phyloP scores from a whole-genome alignment of 2,888 invertebrate species.

The Miltochrista miniata region DNA sequence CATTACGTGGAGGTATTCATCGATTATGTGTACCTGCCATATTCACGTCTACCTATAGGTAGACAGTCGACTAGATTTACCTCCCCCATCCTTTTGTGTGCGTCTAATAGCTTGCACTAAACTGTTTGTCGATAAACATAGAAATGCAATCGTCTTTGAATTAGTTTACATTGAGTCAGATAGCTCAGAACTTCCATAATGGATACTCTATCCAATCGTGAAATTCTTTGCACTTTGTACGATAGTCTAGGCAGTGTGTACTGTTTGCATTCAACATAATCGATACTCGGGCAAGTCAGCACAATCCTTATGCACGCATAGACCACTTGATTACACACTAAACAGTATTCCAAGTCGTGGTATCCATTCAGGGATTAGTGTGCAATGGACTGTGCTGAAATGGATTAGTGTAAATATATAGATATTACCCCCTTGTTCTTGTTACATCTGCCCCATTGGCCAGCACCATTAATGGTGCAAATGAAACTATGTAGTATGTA shows the following conservation, averaged over 20 bases:
- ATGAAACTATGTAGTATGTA: no score
- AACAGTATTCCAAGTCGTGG: constrained; percentile 10
- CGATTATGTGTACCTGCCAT: no score
- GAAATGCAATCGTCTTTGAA: constrained; percentile 27
- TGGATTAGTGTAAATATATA: no score
- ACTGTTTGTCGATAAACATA: constrained; percentile 24
- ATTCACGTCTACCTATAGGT: background rate
- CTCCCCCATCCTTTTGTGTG: background rate
- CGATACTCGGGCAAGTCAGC: constrained; percentile 33
- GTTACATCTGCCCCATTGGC: no score
- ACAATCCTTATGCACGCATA: constrained; percentile 37
- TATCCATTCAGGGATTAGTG: background rate
- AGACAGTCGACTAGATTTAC: background rate
- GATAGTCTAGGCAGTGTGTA: constrained; percentile 9
- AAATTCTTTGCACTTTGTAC: background rate
- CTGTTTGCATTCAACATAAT: constrained; percentile 44
- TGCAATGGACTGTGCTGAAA: no score
- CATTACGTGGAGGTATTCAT: no score
- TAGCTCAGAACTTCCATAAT: constrained; percentile 10
- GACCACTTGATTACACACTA: constrained; percentile 2
- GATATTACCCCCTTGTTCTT: no score
- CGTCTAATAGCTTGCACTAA: background rate
- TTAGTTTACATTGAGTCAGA: constrained; percentile 17
- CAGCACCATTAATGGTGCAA: no score
- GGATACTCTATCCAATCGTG: background rate